Conservation (phyloP, 2,797 vertebrate genomes). For the Antennarius maculatus region DNA sequence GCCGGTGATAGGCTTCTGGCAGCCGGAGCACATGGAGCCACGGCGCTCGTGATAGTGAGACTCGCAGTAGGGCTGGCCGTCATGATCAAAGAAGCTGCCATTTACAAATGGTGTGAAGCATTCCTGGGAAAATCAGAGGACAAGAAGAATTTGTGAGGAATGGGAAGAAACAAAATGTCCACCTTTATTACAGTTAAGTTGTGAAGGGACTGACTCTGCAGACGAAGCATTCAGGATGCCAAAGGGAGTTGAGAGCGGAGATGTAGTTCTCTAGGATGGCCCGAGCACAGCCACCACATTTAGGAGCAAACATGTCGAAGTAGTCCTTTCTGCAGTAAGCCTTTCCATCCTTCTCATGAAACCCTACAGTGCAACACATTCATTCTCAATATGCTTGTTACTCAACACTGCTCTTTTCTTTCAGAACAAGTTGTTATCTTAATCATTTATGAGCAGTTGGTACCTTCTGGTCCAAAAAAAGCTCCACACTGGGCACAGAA, state of each 20-base stretch:
- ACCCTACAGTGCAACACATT: conserved; percentile 79
- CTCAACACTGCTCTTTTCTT: neutral
- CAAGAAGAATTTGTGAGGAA: neutral
- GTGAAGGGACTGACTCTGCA: conserved; percentile 86
- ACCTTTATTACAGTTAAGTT: neutral
- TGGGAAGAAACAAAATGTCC: neutral
- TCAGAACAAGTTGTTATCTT: neutral
- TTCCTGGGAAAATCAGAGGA: conserved; percentile 78
- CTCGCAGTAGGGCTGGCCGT: conserved; percentile 95
- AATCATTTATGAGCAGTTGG: neutral
- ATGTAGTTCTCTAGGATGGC: conserved; percentile 97
- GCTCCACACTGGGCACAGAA: conserved; percentile 95
- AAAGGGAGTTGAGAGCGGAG: conserved; percentile 93
- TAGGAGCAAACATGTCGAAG: conserved; percentile 96
- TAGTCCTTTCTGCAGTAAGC: conserved; percentile 96
- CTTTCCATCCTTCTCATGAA: conserved; percentile 95
- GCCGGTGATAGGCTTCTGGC: conserved; percentile 97
- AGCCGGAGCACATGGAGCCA: conserved; percentile 93
- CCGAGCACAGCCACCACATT: conserved; percentile 92
- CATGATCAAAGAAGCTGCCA: conserved; percentile 96
- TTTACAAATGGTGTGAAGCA: conserved; percentile 94
- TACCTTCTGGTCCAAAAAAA: conserved; percentile 96
- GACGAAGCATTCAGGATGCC: conserved; percentile 96
- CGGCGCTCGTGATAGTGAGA: conserved; percentile 94
- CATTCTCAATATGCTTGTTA: neutral